Percentiles rank a stretch among this genome's conserved stretches.
Conservation (phyloP, 2,888 invertebrate species). For the Ditula angustiorana region DNA sequence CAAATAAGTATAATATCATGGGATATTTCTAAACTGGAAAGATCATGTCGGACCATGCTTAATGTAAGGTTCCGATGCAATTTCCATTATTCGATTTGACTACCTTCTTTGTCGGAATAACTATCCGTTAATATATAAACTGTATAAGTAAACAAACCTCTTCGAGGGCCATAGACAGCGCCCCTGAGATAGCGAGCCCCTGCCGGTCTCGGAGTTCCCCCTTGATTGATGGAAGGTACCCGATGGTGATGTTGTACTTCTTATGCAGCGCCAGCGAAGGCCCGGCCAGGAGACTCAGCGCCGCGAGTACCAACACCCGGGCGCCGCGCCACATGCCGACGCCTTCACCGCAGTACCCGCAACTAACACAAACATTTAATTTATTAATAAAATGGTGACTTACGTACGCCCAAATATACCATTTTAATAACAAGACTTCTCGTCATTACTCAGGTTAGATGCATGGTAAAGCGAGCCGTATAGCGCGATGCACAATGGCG, state of each 20-base stretch:
- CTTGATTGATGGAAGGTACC: conserved; percentile 94
- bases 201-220: conserved; percentile 91
- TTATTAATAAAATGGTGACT: not conserved
- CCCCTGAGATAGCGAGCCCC: conserved; percentile 95
- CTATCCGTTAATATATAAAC: not conserved
- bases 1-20: no score
- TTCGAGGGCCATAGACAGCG: conserved; percentile 94
- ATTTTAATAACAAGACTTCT: not conserved
- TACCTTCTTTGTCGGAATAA: no score
- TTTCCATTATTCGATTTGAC: no score
- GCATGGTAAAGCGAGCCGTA: conserved; percentile 24
- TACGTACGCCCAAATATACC: not conserved
- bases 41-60: no score
- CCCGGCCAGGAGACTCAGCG: conserved; percentile 85
- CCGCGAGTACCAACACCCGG: conserved; percentile 88
- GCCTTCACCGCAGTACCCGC: conserved; percentile 75
- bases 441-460: conserved; percentile 16
- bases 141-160: conserved; percentile 82
- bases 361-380: conserved; percentile 54
- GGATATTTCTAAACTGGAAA: no score
- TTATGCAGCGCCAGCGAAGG: conserved; percentile 76
- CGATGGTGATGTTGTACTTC: conserved; percentile 89
- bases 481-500: conserved; percentile 34
- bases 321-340: conserved; percentile 88
- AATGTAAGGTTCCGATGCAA: no score